Conservation (phyloP, 2,113 vertebrate species). For the Falco punctatus region DNA sequence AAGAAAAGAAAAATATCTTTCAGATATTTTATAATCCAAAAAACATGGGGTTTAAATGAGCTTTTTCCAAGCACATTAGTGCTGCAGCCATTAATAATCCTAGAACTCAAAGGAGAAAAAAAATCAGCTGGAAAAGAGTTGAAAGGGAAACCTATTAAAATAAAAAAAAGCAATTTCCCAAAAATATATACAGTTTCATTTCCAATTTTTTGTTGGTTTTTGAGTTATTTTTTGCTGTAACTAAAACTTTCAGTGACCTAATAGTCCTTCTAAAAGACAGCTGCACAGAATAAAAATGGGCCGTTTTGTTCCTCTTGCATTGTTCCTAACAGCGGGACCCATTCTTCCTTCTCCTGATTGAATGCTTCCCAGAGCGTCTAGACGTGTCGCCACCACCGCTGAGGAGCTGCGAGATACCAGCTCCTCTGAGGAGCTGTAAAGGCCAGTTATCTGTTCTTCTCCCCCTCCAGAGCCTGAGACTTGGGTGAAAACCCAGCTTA, state of each 20-base stretch:
- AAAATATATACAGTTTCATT: constrained; percentile 38
- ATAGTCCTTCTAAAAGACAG: constrained; percentile 43
- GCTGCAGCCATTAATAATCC: constrained; percentile 44
- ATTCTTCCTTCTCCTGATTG: constrained; percentile 28
- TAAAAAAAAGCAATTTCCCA: constrained; percentile 35
- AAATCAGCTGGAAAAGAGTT: constrained; percentile 46
- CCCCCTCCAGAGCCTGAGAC: neutral
- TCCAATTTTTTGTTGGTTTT: neutral
- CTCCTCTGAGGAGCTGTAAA: neutral
- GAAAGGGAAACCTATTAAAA: constrained; percentile 55
- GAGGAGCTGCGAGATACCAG: neutral
- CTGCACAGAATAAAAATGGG: constrained; percentile 1
- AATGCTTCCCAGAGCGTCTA: constrained; percentile 61
- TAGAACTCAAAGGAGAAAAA: neutral
- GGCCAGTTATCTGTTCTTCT: neutral
- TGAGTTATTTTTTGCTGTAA: constrained; percentile 25
- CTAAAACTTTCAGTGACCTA: constrained; percentile 57
- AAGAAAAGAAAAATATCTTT: constrained; percentile 34
- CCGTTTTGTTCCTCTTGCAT: constrained; percentile 32
- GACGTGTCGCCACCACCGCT: constrained; percentile 8
- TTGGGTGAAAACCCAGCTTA: neutral
- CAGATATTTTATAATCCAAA: constrained; percentile 45
- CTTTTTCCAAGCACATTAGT: constrained; percentile 35
- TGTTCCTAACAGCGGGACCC: constrained; percentile 53
- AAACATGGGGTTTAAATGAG: constrained; percentile 21